Conservation (phyloP, 2,888 invertebrate genomes). For the Pandemis cinnamomeana region DNA sequence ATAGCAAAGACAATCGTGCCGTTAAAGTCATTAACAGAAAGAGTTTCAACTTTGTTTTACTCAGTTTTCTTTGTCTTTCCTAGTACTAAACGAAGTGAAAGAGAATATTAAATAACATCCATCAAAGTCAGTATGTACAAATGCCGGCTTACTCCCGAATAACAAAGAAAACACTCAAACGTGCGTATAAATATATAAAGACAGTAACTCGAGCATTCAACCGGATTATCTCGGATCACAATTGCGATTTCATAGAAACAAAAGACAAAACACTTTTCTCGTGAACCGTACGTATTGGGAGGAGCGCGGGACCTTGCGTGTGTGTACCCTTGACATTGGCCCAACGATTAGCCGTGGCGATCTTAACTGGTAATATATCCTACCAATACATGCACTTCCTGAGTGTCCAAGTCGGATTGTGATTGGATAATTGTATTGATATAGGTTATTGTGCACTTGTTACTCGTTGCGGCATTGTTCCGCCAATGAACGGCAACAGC, state of each 20-base stretch:
- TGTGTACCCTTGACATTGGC: conserved; percentile 51
- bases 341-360: conserved; percentile 47
- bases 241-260: background rate
- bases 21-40: no score
- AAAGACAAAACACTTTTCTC: conserved; percentile 11
- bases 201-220: conserved; percentile 12
- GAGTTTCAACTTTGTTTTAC: background rate
- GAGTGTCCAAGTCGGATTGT: conserved; percentile 28
- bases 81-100: background rate
- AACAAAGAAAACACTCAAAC: conserved; percentile 10
- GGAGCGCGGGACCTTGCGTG: conserved; percentile 38
- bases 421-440: conserved; percentile 20
- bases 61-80: background rate
- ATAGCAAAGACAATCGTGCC: no score
- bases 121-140: conserved; percentile 14
- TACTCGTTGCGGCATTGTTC: conserved; percentile 67
- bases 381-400: conserved; percentile 51
- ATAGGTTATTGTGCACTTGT: conserved; percentile 56
- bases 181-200: conserved; percentile 18
- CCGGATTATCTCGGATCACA: conserved; percentile 5
- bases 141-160: conserved; percentile 6
- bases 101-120: conserved; percentile 15
- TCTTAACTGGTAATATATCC: conserved; percentile 55
- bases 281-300: conserved; percentile 31
- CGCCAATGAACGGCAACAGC: conserved; percentile 64